These are phyloP conservation scores for Poecile atricapillus DNA, from an alignment of 2,113 vertebrate species.

Conservation along the genomic window DNA sequence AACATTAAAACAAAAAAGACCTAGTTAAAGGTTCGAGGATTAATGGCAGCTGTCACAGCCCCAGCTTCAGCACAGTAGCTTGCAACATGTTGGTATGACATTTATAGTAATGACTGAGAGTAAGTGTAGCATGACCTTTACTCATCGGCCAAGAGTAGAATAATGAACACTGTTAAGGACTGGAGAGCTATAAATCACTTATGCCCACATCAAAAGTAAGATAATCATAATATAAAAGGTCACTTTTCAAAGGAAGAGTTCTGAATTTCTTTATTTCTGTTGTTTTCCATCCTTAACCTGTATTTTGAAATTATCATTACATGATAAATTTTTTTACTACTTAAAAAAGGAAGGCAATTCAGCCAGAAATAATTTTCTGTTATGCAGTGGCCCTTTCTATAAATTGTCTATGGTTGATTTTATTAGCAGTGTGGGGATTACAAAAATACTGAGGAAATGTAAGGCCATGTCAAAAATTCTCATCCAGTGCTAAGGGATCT, in stretches of 20 bases:
- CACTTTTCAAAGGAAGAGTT: not conserved
- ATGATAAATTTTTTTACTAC: not conserved
- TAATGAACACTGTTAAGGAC: not conserved
- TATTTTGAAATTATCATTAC: not conserved
- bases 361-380: not conserved
- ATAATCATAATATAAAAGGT: not conserved
- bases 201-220: not conserved
- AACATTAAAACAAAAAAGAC: not conserved
- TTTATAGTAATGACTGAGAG: slow-evolving; percentile 16
- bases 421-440: not conserved
- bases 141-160: not conserved
- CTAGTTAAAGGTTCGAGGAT: not conserved
- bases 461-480: not conserved
- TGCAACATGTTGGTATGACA: not conserved
- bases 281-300: not conserved
- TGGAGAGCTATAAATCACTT: not conserved
- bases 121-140: not conserved
- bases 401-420: not conserved
- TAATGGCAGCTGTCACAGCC: not conserved
- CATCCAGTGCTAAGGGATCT: not conserved
- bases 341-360: not conserved
- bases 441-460: not conserved
- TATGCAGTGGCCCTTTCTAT: not conserved
- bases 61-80: not conserved
- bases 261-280: not conserved